Evolutionary conservation across 1,140 invertebrate species (phyloP), one percentile per base, ranked within the genome.

Genomic region (Zaprionus ghesquierei): DNA sequence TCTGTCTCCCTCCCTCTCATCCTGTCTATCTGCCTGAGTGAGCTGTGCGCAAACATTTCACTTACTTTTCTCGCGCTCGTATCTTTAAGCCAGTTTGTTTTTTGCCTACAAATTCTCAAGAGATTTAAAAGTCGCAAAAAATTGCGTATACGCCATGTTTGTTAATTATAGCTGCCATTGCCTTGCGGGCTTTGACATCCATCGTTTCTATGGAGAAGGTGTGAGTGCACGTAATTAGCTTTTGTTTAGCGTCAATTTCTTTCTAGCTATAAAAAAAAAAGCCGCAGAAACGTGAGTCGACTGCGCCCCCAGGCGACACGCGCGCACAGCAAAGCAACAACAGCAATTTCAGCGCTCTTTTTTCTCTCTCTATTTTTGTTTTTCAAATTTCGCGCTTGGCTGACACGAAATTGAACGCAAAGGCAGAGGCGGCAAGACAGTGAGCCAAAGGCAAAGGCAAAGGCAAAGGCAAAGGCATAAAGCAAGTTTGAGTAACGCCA

Each of bases 161-260:
- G 69, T 61, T 76, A 71, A 76, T 84, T 73, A 76, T 66, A 68
- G 55, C 59, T 53, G 44, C 13, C 54, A 41, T 2, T 41, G 35
- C 35, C 35, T n/a, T 69, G 54, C 44, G 54, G 53, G 66, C 71
- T 77, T 70, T 75, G 75, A 69, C 71, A 77, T 73, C 63, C 56
- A 72, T 22, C 44, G 5, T 27, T 63, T 63, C 59, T 62, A 49
- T 25, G 46, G 29, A 15, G 8, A n/a, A 49, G 53, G 53, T 69
- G 63, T 49, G 51, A 44, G 74, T 22, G 15, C 51, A 27, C 62
- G 60, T 77, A 79, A 79, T 79, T 79, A 79, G 77, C 69, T 73
- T 79, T 77, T 73, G 74, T 79, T 72, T 72, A 38, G 60, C 71
- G 56, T 66, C 71, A 78, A 70, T 69, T 77, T 70, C 54, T 64